Evolutionary conservation across 2,113 vertebrate species (phyloP), one percentile per base, ranked within the genome.

Genomic region (Myiozetetes cayanensis): DNA sequence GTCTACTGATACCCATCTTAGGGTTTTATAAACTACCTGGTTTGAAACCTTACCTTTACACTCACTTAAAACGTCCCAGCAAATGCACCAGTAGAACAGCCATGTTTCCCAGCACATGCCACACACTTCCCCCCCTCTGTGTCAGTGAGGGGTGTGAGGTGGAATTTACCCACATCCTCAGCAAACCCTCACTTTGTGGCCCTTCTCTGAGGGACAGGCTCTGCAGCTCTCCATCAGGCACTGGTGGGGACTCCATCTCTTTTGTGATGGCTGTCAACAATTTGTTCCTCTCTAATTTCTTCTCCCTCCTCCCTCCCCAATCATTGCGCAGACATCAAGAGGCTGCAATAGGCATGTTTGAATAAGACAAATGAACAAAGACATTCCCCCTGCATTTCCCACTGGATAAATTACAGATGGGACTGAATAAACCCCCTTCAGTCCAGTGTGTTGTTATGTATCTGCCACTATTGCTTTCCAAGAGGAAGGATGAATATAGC

Each of bases 301-400:
- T 31, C 10, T 61, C 82, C 73, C 46, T 73, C 33, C 78, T 35
- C 44, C 23, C 37, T 35, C n/a, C 47, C 50, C 1, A 1, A 14
- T 85, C 63, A 25, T 50, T 33, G 4, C 58, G 17, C 14, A 10
- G 53, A 84, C 71, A 95, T 91, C 91, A 84, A 91, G 93, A 84
- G 82, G 52, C 75, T 90, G 55, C 1, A 5, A 89, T 84, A 80
- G 84, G 81, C 86, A 63, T 87, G 85, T 91, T 91, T 87, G 85
- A 96, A 65, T 68, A 75, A 96, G 75, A 94, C 79, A 92, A 94
- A 96, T 89, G 95, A 96, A 94, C 90, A 93, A 96, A 96, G 96
- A 78, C 94, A 90, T 95, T 75, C 91, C 68, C 82, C 53, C 56
- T 86, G 68, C 67, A 27, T 85, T 95, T 96, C 95, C 91, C 85